A percentile compares a stretch with the other conserved stretches of the same genome.
phyloP scores from a whole-genome alignment of 2,888 invertebrate species.

The Anoncus sp. region DNA sequence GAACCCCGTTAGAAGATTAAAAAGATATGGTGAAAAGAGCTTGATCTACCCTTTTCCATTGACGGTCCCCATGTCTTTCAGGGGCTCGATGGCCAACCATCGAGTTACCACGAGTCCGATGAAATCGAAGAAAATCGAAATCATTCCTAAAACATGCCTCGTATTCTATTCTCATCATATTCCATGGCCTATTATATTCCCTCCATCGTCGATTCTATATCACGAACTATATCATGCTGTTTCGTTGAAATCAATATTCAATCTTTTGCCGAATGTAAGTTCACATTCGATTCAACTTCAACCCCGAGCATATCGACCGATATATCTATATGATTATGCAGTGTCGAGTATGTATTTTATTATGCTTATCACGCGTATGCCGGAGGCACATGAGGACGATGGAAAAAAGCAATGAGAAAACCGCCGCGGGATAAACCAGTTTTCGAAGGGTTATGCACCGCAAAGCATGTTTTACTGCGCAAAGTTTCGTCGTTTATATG shows the following conservation, averaged over 20 bases:
- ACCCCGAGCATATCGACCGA: conserved; percentile 8
- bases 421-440: conserved; percentile 65
- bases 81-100: too few species aligned
- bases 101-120: too few species aligned
- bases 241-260: not conserved
- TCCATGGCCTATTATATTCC: too few species aligned
- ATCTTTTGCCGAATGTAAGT: conserved; percentile 1
- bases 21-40: too few species aligned
- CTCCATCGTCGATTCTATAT: too few species aligned
- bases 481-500: conserved; percentile 25
- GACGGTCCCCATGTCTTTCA: too few species aligned
- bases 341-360: conserved; percentile 33
- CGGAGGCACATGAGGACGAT: conserved; percentile 57
- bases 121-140: too few species aligned
- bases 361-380: conserved; percentile 62
- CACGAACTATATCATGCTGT: too few species aligned
- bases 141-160: too few species aligned
- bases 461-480: conserved; percentile 40
- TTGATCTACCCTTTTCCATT: too few species aligned
- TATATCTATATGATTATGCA: not conserved
- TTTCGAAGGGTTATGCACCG: conserved; percentile 54
- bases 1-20: too few species aligned
- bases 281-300: conserved; percentile 24
- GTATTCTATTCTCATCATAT: too few species aligned
- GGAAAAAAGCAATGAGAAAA: conserved; percentile 56